phyloP scores from a whole-genome alignment of 2,888 invertebrate genomes.

The Nematopogon swammerdamellus region DNA sequence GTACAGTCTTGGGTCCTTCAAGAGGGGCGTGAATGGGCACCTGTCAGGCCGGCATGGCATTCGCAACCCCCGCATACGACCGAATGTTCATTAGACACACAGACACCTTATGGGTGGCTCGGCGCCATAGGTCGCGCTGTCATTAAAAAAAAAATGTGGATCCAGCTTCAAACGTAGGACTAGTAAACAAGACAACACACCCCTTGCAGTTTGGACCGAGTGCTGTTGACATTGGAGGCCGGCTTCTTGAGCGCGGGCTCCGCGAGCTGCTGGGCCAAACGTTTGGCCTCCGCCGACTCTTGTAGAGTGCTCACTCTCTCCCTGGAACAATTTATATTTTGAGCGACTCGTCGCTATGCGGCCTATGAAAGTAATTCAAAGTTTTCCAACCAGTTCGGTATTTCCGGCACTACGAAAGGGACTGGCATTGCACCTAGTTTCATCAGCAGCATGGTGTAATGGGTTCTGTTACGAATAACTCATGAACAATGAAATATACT shows the following conservation, averaged over 20 bases:
- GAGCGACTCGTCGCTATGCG: not conserved
- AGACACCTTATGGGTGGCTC: too few species aligned
- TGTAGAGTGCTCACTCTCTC: conserved; percentile 47
- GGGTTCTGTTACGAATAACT: too few species aligned
- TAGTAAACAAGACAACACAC: conserved; percentile 16
- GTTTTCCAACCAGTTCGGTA: not conserved
- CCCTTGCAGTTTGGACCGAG: conserved; percentile 31
- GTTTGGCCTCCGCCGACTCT: conserved; percentile 40
- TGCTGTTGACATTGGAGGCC: conserved; percentile 18
- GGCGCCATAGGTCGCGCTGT: too few species aligned
- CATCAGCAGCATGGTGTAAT: not conserved
- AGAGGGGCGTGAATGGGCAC: too few species aligned
- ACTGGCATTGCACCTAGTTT: not conserved
- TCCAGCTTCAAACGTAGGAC: too few species aligned
- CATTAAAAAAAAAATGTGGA: too few species aligned
- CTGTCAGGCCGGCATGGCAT: too few species aligned
- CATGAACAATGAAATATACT: too few species aligned
- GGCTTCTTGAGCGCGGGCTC: conserved; percentile 51
- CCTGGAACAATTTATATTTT: conserved; percentile 24
- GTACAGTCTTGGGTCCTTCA: too few species aligned
- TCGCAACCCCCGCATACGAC: too few species aligned
- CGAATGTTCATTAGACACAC: too few species aligned
- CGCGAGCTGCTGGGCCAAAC: conserved; percentile 45
- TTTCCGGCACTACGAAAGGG: not conserved
- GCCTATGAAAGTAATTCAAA: not conserved